These are phyloP conservation scores for Albula glossodonta DNA, from an alignment of 2,113 vertebrate genomes.

Conservation along the genomic window DNA sequence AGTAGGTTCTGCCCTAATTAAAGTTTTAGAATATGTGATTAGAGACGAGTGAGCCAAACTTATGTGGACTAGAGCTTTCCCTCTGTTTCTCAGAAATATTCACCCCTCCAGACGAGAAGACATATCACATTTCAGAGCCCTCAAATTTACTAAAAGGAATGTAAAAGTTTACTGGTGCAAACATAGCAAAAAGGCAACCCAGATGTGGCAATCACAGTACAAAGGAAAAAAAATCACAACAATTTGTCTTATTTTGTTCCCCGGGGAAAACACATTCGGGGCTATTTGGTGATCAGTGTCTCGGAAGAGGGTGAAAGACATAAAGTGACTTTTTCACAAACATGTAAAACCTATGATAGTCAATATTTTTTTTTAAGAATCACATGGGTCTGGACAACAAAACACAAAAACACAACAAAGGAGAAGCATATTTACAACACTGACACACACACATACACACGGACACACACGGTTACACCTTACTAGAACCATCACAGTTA, in stretches of 20 bases:
- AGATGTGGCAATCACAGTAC: constrained; percentile 36
- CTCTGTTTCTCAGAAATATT: not conserved
- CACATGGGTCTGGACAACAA: constrained; percentile 28
- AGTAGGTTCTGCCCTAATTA: not conserved
- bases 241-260: constrained; percentile 23
- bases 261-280: constrained; percentile 20
- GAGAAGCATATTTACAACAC: constrained; percentile 33
- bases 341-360: constrained; percentile 22
- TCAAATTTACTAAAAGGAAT: constrained; percentile 12
- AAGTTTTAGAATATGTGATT: not conserved
- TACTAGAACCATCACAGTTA: constrained; percentile 35
- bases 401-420: constrained; percentile 9
- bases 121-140: not conserved
- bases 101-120: not conserved
- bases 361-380: constrained; percentile 24
- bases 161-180: constrained; percentile 35
- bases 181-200: constrained; percentile 44
- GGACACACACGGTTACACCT: constrained; percentile 13
- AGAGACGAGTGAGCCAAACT: not conserved
- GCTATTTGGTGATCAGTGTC: constrained; percentile 21
- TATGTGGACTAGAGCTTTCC: not conserved
- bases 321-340: constrained; percentile 12
- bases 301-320: constrained; percentile 21
- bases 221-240: constrained; percentile 25
- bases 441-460: constrained; percentile 22